Conservation (phyloP, 2,113 vertebrate species). For the Marmota flaviventris region DNA sequence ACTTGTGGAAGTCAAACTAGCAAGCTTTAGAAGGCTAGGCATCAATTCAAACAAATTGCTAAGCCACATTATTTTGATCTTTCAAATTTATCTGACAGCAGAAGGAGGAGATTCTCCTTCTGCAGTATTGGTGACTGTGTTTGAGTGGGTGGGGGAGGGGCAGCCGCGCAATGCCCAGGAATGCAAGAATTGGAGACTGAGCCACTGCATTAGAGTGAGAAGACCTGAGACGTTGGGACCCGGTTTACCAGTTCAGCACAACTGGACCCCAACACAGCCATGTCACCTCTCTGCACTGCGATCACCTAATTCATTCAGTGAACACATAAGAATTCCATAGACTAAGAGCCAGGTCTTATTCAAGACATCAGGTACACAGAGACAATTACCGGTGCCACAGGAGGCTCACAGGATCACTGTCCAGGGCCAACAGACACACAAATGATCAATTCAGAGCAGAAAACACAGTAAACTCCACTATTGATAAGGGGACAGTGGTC, state of each 20-base stretch:
- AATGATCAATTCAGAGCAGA: background rate
- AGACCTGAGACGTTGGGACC: background rate
- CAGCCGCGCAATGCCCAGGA: background rate
- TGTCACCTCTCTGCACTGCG: background rate
- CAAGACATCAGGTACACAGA: background rate
- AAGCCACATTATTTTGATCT: constrained; percentile 81
- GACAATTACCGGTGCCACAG: background rate
- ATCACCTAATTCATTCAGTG: background rate
- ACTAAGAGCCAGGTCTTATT: background rate
- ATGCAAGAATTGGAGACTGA: background rate
- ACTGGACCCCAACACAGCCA: background rate
- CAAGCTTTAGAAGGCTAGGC: constrained; percentile 61
- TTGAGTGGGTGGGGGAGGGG: background rate
- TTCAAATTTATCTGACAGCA: constrained; percentile 80
- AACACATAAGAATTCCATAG: background rate
- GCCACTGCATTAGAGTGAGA: background rate
- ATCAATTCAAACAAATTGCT: constrained; percentile 79
- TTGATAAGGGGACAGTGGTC: background rate
- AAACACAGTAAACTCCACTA: background rate
- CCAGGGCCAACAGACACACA: background rate
- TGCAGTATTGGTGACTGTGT: constrained; percentile 55
- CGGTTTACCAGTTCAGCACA: background rate
- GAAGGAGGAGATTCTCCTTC: constrained; percentile 73
- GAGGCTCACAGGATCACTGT: background rate
- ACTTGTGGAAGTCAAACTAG: constrained; percentile 68